A percentile compares a stretch with the other conserved stretches of the same genome.
phyloP scores from a whole-genome alignment of 1,140 invertebrate species.

The Heliconius hermathena region DNA sequence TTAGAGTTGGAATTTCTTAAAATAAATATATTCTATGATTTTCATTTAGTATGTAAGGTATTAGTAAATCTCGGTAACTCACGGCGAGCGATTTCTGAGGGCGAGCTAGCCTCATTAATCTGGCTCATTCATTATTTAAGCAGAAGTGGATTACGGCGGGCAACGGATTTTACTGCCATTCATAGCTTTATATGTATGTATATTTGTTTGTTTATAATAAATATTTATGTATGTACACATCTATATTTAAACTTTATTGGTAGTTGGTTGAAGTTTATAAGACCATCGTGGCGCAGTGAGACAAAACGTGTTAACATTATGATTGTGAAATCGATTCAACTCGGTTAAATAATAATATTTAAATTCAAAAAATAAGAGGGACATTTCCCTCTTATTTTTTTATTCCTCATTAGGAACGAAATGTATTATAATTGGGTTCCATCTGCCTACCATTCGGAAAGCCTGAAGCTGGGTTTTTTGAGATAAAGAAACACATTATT shows the following conservation, averaged over 20 bases:
- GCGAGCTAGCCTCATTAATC: constrained; percentile 25
- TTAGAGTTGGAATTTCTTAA: neutral
- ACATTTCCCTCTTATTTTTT: too few relatives aligned
- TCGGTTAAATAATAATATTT: too few relatives aligned
- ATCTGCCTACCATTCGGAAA: too few relatives aligned
- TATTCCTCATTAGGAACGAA: too few relatives aligned
- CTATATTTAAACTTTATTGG: neutral
- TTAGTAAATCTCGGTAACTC: neutral
- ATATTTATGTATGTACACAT: neutral
- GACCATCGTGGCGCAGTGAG: too few relatives aligned
- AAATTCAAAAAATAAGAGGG: too few relatives aligned
- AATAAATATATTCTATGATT: neutral
- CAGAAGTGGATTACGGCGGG: constrained; percentile 19
- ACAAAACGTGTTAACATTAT: too few relatives aligned
- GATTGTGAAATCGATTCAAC: too few relatives aligned
- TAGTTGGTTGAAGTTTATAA: neutral
- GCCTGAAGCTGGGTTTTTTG: too few relatives aligned
- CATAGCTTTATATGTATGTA: neutral
- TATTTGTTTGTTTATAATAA: neutral
- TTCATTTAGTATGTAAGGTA: neutral
- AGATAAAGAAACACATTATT: too few relatives aligned
- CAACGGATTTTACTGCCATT: constrained; percentile 25
- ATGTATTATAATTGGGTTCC: too few relatives aligned
- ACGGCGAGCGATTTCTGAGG: constrained; percentile 15
- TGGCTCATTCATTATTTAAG: constrained; percentile 34